Evolutionary conservation across 2,888 invertebrate species (phyloP).

Genomic region (Synanthedon andrenaeformis): DNA sequence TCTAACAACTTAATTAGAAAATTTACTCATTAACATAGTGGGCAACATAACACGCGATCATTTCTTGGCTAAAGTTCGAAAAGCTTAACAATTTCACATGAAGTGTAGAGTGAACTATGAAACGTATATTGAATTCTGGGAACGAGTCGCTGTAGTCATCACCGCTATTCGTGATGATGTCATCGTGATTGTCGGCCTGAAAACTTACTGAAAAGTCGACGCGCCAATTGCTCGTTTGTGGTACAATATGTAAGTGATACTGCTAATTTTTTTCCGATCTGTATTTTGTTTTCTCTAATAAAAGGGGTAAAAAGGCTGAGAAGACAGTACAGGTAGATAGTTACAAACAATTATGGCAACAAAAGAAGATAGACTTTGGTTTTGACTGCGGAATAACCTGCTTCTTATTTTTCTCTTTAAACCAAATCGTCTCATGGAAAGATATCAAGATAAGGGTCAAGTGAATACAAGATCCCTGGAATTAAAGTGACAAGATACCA

Average conservation of each 20-base stretch:
- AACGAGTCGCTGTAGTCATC: conserved; percentile 2
- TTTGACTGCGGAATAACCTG: too few species aligned
- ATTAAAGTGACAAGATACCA: too few species aligned
- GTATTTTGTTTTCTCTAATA: too few species aligned
- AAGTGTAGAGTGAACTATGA: not conserved
- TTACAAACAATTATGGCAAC: too few species aligned
- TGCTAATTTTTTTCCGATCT: not conserved
- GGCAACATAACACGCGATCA: not conserved
- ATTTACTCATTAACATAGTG: not conserved
- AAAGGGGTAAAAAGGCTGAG: too few species aligned
- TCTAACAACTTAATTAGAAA: not conserved
- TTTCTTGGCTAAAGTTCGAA: not conserved
- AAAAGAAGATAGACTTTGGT: too few species aligned
- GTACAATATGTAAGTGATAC: not conserved
- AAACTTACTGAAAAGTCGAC: conserved; percentile 3
- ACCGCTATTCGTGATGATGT: conserved; percentile 6
- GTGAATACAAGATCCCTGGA: too few species aligned
- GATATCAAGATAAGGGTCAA: too few species aligned
- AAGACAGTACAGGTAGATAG: too few species aligned
- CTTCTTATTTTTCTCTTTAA: too few species aligned
- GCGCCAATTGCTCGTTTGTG: not conserved
- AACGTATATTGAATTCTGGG: conserved; percentile 10
- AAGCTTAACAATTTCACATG: conserved; percentile 1
- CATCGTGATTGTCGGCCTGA: conserved; percentile 10
- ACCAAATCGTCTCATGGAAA: too few species aligned